Evolutionary conservation across 2,888 invertebrate genomes (phyloP).

Genomic region (Coremacera marginata): DNA sequence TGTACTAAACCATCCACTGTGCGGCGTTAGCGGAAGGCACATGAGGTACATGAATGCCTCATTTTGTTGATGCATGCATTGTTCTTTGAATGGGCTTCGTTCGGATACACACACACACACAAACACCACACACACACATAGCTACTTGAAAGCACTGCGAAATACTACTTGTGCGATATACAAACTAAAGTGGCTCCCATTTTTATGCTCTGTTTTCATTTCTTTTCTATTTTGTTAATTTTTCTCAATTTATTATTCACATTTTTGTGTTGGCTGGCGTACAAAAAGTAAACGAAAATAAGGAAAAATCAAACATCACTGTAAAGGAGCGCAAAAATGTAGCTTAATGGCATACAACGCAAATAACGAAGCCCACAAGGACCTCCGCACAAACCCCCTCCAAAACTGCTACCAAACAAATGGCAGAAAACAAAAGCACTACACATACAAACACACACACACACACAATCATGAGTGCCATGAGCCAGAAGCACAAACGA

Average conservation of each 20-base stretch:
- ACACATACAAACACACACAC: not conserved
- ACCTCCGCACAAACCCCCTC: not conserved
- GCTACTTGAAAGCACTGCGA: not conserved
- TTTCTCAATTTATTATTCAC: not conserved
- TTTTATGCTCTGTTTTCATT: conserved; percentile 4
- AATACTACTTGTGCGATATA: not conserved
- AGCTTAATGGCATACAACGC: not conserved
- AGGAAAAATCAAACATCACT: not conserved
- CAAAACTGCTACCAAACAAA: not conserved
- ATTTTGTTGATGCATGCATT: conserved; percentile 1
- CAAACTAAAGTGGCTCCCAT: conserved; percentile 16
- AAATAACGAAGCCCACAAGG: too few species aligned
- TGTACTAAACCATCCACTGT: too few species aligned
- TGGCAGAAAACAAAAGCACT: not conserved
- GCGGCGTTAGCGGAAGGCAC: too few species aligned
- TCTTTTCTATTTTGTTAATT: not conserved
- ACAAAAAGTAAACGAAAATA: not conserved
- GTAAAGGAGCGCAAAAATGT: not conserved
- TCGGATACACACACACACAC: conserved; percentile 8
- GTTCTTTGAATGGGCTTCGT: not conserved
- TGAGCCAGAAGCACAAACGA: conserved; percentile 17
- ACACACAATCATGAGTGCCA: not conserved
- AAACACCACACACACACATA: not conserved
- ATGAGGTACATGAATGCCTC: conserved; percentile 6
- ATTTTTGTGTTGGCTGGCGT: not conserved